Evolutionary conservation across 2,113 vertebrate genomes (phyloP).

Genomic region (Microcebus murinus): DNA sequence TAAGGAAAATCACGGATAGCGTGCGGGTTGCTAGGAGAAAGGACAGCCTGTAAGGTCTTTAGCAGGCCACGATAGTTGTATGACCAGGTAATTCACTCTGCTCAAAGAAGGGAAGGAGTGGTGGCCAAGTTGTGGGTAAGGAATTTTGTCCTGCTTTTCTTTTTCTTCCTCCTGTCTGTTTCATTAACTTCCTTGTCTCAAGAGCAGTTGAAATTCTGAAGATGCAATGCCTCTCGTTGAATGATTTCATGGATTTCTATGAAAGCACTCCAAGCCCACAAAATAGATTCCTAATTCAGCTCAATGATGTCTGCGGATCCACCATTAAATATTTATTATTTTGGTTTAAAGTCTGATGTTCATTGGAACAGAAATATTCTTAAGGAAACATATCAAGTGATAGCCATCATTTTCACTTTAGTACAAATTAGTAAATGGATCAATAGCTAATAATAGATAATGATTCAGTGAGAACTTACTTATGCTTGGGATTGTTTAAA

Average conservation of each 20-base stretch:
- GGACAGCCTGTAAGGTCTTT: too few relatives aligned
- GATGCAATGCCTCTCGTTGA: neutral
- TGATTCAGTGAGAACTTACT: neutral
- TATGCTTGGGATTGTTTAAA: neutral
- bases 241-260: neutral
- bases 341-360: neutral
- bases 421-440: neutral
- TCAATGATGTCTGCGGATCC: neutral
- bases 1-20: neutral
- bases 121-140: neutral
- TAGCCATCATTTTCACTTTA: neutral
- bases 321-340: neutral
- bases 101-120: neutral
- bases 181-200: neutral
- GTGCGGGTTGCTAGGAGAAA: neutral
- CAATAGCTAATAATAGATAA: neutral
- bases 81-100: neutral
- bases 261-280: neutral
- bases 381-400: neutral
- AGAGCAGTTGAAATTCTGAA: neutral
- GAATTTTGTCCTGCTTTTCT: neutral
- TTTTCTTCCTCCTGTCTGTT: neutral
- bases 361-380: neutral
- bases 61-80: fast-evolving
- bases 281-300: neutral